These are phyloP conservation scores for Semotilus atromaculatus DNA, from an alignment of 2,797 vertebrate species.

Conservation along the genomic window DNA sequence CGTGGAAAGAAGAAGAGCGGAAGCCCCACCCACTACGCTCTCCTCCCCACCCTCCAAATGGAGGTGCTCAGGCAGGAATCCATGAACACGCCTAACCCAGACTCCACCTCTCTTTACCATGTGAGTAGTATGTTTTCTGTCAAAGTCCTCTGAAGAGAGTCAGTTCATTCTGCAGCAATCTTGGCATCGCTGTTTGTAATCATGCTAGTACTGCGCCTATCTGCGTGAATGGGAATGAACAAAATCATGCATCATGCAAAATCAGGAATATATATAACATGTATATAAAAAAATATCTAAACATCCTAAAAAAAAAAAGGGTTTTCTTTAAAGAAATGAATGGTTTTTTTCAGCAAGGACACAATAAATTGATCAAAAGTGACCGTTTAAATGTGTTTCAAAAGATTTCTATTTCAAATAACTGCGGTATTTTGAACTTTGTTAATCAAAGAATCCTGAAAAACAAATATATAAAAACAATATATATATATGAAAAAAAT, in stretches of 20 bases:
- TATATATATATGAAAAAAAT: too few species aligned
- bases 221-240: not conserved
- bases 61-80: constrained; percentile 87
- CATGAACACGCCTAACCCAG: constrained; percentile 75
- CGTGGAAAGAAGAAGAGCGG: constrained; percentile 93
- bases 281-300: too few species aligned
- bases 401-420: not conserved
- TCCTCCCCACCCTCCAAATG: constrained; percentile 90
- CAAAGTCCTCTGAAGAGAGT: not conserved
- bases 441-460: not conserved
- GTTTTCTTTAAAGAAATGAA: too few species aligned
- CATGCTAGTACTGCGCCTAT: not conserved
- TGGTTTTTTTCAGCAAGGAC: too few species aligned
- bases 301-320: too few species aligned
- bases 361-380: too few species aligned
- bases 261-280: too few species aligned
- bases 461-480: too few species aligned
- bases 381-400: too few species aligned
- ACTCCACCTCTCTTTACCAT: constrained; percentile 78
- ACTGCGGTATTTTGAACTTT: not conserved
- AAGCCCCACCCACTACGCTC: constrained; percentile 93
- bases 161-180: not conserved
- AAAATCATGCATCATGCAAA: constrained; percentile 13
- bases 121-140: constrained; percentile 59
- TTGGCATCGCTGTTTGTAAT: not conserved